phyloP scores from a whole-genome alignment of 2,888 invertebrate species.

The Deilephila elpenor region DNA sequence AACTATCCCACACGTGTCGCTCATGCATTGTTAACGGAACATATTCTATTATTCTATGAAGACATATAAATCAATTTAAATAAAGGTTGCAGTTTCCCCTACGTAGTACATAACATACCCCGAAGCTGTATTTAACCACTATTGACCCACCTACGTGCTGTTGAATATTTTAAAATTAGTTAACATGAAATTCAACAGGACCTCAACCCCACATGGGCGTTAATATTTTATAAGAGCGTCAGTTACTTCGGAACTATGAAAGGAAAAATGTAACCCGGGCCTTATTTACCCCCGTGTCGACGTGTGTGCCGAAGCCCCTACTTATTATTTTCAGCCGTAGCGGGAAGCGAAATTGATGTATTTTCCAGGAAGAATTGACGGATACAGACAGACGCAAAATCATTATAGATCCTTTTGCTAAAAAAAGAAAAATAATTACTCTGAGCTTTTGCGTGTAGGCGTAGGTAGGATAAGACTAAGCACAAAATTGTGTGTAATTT shows the following conservation, averaged over 20 bases:
- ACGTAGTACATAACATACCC: neutral
- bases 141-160: slow-evolving; percentile 11
- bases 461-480: too few species aligned
- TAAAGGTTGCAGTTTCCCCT: slow-evolving; percentile 15
- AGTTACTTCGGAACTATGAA: slow-evolving; percentile 53
- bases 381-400: too few species aligned
- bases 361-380: neutral
- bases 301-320: slow-evolving; percentile 3
- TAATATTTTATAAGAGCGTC: slow-evolving; percentile 55
- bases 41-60: slow-evolving; percentile 8
- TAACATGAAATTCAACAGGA: slow-evolving; percentile 24
- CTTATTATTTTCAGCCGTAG: slow-evolving; percentile 4
- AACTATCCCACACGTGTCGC: slow-evolving; percentile 11
- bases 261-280: slow-evolving; percentile 49
- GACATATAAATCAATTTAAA: slow-evolving; percentile 1
- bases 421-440: too few species aligned
- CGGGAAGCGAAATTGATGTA: neutral
- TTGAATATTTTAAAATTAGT: slow-evolving; percentile 26
- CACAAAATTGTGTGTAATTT: too few species aligned
- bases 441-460: too few species aligned
- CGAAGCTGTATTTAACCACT: slow-evolving; percentile 9
- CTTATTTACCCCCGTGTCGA: slow-evolving; percentile 41
- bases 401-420: too few species aligned
- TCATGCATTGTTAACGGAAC: slow-evolving; percentile 7
- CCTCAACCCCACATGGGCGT: slow-evolving; percentile 42